Conservation (phyloP, 2,797 vertebrate genomes). For the Channa striata region DNA sequence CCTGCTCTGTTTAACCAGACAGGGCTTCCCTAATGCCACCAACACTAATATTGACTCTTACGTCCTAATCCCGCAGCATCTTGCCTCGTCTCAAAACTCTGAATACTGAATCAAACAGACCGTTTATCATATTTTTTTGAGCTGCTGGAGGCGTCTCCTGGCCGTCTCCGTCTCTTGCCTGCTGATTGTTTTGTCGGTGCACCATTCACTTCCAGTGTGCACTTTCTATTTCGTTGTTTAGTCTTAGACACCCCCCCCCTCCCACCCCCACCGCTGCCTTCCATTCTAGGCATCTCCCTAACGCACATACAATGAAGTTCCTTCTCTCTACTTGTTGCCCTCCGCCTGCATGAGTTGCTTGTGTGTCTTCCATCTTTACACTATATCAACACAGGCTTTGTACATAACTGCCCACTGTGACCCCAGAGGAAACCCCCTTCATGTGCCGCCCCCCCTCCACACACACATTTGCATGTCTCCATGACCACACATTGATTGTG, state of each 20-base stretch:
- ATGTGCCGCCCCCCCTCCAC: constrained; percentile 23
- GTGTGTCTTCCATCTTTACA: constrained; percentile 74
- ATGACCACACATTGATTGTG: constrained; percentile 43
- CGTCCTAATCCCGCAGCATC: constrained; percentile 79
- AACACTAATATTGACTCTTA: constrained; percentile 82
- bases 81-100: constrained; percentile 72
- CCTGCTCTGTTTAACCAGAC: constrained; percentile 76
- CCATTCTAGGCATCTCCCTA: constrained; percentile 49
- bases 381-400: constrained; percentile 77
- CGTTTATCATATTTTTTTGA: constrained; percentile 81
- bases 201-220: constrained; percentile 53
- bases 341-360: constrained; percentile 70
- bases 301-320: constrained; percentile 73
- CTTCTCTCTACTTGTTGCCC: constrained; percentile 75
- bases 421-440: constrained; percentile 54
- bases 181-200: constrained; percentile 53
- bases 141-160: constrained; percentile 48
- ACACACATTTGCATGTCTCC: constrained; percentile 49
- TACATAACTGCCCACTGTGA: constrained; percentile 70
- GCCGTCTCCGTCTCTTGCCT: constrained; percentile 33
- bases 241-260: constrained; percentile 41
- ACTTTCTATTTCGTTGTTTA: constrained; percentile 65
- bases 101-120: constrained; percentile 73
- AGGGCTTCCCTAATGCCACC: constrained; percentile 74
- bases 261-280: constrained; percentile 31